Percentiles rank a stretch among this genome's conserved stretches.
These are phyloP conservation scores for Lithobates sylvaticus DNA, from an alignment of 2,797 vertebrate species.

Conservation along the genomic window DNA sequence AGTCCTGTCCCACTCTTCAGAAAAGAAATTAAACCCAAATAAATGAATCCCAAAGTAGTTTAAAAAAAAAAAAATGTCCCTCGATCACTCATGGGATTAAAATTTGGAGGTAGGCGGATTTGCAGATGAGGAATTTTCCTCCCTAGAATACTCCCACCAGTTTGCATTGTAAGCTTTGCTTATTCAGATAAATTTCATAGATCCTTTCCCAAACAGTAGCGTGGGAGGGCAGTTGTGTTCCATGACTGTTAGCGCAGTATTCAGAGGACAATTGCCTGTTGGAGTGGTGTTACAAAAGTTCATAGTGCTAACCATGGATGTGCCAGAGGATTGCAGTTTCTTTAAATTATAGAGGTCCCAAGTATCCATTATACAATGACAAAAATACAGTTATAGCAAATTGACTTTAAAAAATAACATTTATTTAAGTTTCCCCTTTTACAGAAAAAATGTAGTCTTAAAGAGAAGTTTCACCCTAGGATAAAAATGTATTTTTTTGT, in stretches of 20 bases:
- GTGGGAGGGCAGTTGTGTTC: slow-evolving; percentile 30
- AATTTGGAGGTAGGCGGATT: slow-evolving; percentile 15
- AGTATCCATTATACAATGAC: too few relatives aligned
- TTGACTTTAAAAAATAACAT: too few relatives aligned
- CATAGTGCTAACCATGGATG: slow-evolving; percentile 2
- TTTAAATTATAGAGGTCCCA: too few relatives aligned
- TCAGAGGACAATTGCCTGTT: background rate
- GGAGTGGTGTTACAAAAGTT: background rate
- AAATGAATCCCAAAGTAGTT: too few relatives aligned
- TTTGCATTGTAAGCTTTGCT: slow-evolving; percentile 20
- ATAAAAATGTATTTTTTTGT: too few relatives aligned
- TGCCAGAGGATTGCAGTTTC: background rate
- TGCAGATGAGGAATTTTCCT: slow-evolving; percentile 4
- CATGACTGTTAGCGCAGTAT: background rate
- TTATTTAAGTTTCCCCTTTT: too few relatives aligned
- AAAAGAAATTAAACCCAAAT: too few relatives aligned
- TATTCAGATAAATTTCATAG: background rate
- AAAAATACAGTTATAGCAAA: too few relatives aligned
- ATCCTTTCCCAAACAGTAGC: background rate
- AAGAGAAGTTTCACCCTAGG: too few relatives aligned
- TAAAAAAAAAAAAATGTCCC: background rate
- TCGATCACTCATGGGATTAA: background rate
- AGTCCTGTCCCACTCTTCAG: too few relatives aligned
- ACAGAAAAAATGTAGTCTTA: too few relatives aligned
- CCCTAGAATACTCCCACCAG: background rate